A percentile compares a stretch with the other conserved stretches of the same genome.
Conservation (phyloP, 2,797 vertebrate species). For the Leptoclinus maculatus region DNA sequence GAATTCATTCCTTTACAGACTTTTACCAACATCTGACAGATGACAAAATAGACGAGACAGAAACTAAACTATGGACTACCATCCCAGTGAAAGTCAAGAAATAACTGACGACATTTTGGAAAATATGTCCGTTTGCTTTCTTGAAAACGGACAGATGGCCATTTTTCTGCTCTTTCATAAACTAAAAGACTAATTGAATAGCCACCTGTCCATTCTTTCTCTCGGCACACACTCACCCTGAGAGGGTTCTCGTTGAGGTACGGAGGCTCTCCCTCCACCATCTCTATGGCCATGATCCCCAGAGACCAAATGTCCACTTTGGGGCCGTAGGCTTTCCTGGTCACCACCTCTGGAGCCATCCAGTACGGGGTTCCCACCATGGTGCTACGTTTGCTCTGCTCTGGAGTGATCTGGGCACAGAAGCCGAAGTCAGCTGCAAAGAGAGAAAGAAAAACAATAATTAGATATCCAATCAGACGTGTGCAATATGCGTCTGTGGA, state of each 20-base stretch:
- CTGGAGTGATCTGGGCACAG: constrained; percentile 98
- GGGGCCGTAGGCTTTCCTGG: constrained; percentile 96
- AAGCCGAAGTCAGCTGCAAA: constrained; percentile 96
- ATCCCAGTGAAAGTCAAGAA: neutral
- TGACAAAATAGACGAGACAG: neutral
- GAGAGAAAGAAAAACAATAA: neutral
- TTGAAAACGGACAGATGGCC: no score
- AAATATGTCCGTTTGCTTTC: neutral
- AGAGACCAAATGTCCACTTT: constrained; percentile 99
- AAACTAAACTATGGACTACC: neutral
- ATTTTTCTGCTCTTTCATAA: neutral
- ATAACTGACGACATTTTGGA: fast-evolving
- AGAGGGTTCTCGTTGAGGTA: constrained; percentile 98
- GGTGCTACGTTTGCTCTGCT: constrained; percentile 98
- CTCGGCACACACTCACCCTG: constrained; percentile 85
- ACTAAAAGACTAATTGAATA: neutral
- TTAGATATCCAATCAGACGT: neutral
- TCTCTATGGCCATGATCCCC: constrained; percentile 99
- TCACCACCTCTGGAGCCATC: constrained; percentile 99
- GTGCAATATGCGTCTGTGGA: neutral
- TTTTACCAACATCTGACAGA: neutral
- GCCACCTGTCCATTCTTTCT: no score
- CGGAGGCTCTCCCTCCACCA: constrained; percentile 98
- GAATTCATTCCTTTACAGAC: neutral
- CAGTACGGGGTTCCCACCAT: constrained; percentile 99